Evolutionary conservation across 2,797 vertebrate species (phyloP).

Genomic region (Acanthurus lineatus): DNA sequence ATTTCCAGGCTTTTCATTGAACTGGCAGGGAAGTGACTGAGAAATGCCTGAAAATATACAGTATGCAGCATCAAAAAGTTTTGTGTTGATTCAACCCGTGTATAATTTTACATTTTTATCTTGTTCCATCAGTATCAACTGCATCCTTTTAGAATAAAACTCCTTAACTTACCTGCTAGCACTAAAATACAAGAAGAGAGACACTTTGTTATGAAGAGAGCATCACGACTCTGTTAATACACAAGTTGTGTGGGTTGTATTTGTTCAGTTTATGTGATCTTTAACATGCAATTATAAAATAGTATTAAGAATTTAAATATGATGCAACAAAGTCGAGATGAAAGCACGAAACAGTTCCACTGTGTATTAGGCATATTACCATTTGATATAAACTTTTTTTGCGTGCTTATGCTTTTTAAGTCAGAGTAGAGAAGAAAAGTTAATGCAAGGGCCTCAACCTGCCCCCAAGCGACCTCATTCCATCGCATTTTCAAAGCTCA

Average conservation of each 20-base stretch:
- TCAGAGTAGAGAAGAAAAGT: constrained; percentile 7
- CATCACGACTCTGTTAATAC: not conserved
- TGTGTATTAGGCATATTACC: constrained; percentile 1
- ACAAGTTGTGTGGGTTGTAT: not conserved
- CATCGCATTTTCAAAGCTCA: constrained; percentile 53
- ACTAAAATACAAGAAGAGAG: not conserved
- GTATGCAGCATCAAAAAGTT: constrained; percentile 22
- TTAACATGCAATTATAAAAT: not conserved
- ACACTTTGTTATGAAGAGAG: constrained; percentile 15
- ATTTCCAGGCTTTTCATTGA: constrained; percentile 56
- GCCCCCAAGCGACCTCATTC: constrained; percentile 47
- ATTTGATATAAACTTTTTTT: not conserved
- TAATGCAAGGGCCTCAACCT: constrained; percentile 30
- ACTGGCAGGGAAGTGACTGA: constrained; percentile 26
- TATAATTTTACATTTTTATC: constrained; percentile 36
- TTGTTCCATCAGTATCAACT: constrained; percentile 20
- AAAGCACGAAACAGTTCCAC: constrained; percentile 6
- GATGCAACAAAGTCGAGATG: constrained; percentile 2
- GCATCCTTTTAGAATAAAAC: not conserved
- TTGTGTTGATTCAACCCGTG: constrained; percentile 8
- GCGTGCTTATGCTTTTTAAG: not conserved
- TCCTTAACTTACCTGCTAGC: constrained; percentile 15
- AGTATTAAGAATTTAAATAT: not conserved
- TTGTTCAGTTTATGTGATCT: constrained; percentile 14
- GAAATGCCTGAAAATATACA: constrained; percentile 34